phyloP scores from a whole-genome alignment of 2,113 vertebrate genomes.

The Neopipo cinnamomea region DNA sequence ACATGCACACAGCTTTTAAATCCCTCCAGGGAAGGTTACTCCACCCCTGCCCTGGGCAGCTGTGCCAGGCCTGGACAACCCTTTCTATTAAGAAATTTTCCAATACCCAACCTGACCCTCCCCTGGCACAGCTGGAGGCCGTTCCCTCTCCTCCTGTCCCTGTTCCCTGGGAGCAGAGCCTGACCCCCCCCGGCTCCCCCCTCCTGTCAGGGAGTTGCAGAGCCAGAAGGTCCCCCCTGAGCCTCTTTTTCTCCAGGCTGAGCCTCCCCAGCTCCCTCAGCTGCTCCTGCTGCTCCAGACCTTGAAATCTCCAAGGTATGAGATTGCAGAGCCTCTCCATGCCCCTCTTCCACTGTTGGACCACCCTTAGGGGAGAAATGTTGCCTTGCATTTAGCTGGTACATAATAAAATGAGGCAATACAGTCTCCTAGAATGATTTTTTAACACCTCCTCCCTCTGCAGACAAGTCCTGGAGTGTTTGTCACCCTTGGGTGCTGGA shows the following conservation, averaged over 20 bases:
- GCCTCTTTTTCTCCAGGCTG: not conserved
- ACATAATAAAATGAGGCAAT: not conserved
- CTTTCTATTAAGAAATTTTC: not conserved
- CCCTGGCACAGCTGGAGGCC: rapidly evolving
- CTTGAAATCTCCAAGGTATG: not conserved
- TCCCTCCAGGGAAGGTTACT: not conserved
- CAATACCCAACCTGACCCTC: rapidly evolving
- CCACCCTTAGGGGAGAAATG: rapidly evolving
- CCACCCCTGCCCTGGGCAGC: not conserved
- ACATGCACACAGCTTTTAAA: not conserved
- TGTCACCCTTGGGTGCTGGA: not conserved
- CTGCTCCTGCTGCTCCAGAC: not conserved
- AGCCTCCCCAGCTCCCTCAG: not conserved
- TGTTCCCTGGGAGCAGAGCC: not conserved
- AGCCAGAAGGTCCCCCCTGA: not conserved
- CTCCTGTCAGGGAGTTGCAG: not conserved
- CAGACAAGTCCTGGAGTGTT: not conserved
- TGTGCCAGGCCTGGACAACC: not conserved
- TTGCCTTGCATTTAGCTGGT: not conserved
- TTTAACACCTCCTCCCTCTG: not conserved
- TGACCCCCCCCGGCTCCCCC: rapidly evolving
- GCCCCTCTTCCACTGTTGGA: not conserved
- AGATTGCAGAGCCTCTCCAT: not conserved
- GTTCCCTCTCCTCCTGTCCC: not conserved
- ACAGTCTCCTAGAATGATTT: not conserved